Percentiles rank a stretch among this genome's conserved stretches.
These are phyloP conservation scores for Parapristionchus giblindavisi DNA, from an alignment of 2,888 invertebrate genomes.

Conservation along the genomic window DNA sequence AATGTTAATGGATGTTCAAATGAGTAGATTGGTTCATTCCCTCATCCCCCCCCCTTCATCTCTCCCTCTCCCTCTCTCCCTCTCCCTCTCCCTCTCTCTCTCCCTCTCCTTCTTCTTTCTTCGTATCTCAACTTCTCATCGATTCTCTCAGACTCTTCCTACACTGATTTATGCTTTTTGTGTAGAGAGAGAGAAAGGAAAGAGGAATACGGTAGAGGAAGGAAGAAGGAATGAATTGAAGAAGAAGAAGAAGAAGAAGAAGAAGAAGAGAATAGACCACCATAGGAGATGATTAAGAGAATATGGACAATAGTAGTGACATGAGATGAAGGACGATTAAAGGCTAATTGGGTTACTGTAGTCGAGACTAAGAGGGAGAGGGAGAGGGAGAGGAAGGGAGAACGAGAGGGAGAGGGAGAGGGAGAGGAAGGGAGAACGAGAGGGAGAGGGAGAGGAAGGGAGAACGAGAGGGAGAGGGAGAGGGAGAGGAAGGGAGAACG, in stretches of 20 bases:
- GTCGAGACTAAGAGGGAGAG: not conserved
- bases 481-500: too few relatives aligned
- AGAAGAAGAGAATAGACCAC: constrained; percentile 3
- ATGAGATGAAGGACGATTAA: constrained; percentile 15
- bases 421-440: constrained; percentile 15
- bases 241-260: constrained; percentile 18
- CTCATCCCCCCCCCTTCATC: too few relatives aligned
- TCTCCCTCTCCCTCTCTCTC: constrained; percentile 24
- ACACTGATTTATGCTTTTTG: constrained; percentile 28
- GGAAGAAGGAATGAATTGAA: not conserved
- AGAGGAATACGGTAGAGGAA: not conserved
- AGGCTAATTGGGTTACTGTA: not conserved
- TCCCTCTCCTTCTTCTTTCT: constrained; percentile 19
- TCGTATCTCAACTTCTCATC: constrained; percentile 11
- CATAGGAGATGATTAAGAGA: not conserved
- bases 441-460: too few relatives aligned
- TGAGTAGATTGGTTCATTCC: too few relatives aligned
- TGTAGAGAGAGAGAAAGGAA: constrained; percentile 1
- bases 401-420: constrained; percentile 15
- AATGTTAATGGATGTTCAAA: too few relatives aligned
- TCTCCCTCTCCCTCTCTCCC: constrained; percentile 25
- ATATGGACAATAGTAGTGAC: constrained; percentile 14
- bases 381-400: constrained; percentile 1
- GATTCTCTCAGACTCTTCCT: constrained; percentile 2
- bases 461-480: too few relatives aligned